Percentiles rank a stretch among this genome's conserved stretches.
These are phyloP conservation scores for Drosophila lowei DNA, from an alignment of 1,140 invertebrate species.

Conservation along the genomic window DNA sequence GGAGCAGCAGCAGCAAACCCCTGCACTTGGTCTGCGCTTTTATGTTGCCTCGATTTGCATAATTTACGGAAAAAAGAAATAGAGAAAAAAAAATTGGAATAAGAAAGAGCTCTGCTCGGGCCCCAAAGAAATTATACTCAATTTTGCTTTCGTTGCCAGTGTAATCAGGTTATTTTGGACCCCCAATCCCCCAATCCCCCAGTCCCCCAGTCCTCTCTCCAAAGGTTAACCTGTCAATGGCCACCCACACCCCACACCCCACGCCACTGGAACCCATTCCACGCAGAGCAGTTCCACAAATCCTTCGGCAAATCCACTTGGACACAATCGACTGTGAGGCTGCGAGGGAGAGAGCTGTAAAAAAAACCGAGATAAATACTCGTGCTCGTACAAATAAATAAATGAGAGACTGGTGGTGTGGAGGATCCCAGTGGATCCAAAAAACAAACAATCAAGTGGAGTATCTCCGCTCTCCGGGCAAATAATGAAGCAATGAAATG, in stretches of 20 bases:
- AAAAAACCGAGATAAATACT: constrained; percentile 28
- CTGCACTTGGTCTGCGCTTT: constrained; percentile 35
- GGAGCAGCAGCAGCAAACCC: constrained; percentile 6
- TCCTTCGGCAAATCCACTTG: constrained; percentile 50
- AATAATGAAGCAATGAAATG: constrained; percentile 74
- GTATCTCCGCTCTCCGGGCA: constrained; percentile 40
- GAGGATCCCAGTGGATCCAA: background rate
- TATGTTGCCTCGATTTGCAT: constrained; percentile 57
- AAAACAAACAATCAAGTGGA: constrained; percentile 65
- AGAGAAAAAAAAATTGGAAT: no score
- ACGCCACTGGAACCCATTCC: background rate
- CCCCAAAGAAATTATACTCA: constrained; percentile 35
- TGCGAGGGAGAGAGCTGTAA: constrained; percentile 10
- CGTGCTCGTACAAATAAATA: constrained; percentile 31
- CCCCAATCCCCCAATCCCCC: background rate
- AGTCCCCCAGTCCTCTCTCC: no score
- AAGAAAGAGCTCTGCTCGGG: constrained; percentile 18
- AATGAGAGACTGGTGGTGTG: constrained; percentile 18
- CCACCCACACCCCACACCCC: background rate
- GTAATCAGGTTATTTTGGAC: constrained; percentile 31
- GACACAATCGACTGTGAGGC: constrained; percentile 7
- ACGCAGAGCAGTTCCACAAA: constrained; percentile 26
- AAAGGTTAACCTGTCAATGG: constrained; percentile 47
- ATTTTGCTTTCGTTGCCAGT: constrained; percentile 26
- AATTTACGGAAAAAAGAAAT: constrained; percentile 32